Conservation (phyloP, 2,113 vertebrate species). For the Alaudala cheleensis region DNA sequence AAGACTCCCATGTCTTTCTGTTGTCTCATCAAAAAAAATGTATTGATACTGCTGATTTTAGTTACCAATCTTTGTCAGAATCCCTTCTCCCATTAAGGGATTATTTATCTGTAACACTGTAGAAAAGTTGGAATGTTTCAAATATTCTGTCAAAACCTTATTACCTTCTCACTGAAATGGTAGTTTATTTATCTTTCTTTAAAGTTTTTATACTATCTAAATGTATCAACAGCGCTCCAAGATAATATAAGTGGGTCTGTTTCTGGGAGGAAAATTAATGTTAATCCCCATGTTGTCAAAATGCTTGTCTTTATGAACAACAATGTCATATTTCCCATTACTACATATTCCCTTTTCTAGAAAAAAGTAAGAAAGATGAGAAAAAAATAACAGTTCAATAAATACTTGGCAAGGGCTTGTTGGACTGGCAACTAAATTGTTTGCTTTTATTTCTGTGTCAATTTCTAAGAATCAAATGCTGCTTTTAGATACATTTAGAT, state of each 20-base stretch:
- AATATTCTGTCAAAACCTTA: neutral
- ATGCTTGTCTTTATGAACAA: neutral
- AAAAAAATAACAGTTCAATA: neutral
- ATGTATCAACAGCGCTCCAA: neutral
- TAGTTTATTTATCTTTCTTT: neutral
- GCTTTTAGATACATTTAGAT: neutral
- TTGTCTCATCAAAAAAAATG: neutral
- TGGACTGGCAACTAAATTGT: neutral
- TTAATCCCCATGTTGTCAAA: neutral
- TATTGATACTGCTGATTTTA: neutral
- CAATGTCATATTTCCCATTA: neutral
- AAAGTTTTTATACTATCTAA: neutral
- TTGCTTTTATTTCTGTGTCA: neutral
- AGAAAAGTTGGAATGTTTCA: neutral
- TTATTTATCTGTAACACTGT: neutral
- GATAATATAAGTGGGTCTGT: neutral
- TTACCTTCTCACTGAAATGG: neutral
- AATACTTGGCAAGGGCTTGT: neutral
- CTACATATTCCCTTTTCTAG: neutral
- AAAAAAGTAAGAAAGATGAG: neutral
- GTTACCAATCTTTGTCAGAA: neutral
- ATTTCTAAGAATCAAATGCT: neutral
- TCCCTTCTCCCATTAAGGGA: neutral
- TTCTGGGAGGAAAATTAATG: neutral
- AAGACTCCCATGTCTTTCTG: neutral